Base-by-base conservation (phyloP, 2,113 vertebrate species). In the Sinosuthora webbiana region DNA sequence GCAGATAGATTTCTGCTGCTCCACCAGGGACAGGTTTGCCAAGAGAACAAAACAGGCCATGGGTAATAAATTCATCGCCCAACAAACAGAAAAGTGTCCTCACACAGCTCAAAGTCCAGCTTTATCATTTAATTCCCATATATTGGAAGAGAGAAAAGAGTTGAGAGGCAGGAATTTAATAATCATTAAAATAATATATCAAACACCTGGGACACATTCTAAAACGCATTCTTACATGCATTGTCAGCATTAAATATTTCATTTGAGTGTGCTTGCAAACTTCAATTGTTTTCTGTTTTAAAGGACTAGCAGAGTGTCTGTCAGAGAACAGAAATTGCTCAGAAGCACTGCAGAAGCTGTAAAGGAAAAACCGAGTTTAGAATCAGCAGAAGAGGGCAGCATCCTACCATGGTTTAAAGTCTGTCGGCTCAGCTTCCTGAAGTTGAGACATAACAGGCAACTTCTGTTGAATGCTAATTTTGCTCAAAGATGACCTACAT, bases 331-430 rank as follows among this genome's bases (percentile, higher is more conserved):
- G 42, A 81, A 47, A 49, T 4, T 45, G 31, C n/a, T 73, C 17
- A 27, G 17, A 74, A 25, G 28, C 49, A 15, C 37, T 33, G 21
- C 1, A 2, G 56, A 30, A 17, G 14, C 16, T 6, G 10, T 1
- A 47, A 15, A 73, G 45, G 18, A 33, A 82, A 82, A 87, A 12
- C 3, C 2, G 52, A 82, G 33, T 74, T 67, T 69, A 22, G 10
- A 24, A 52, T 19, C 59, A 67, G 64, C 97, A 96, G 96, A 87
- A 97, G 97, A 96, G 97, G 97, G 97, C 97, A 98, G 94, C 94
- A 91, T 96, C 56, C 93, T 71, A 90, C 97, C 94, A 45, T 1
- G 13, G 27, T 95, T 93, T 79, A 30, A 56, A 44, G 42, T 14
- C 64, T 18, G 9, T 1, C 47, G 57, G 6, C 19, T 93, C 16